Evolutionary conservation across 1,140 invertebrate species (phyloP), one percentile per base, ranked within the genome.

Genomic region (Pygmarrhopalites habei): DNA sequence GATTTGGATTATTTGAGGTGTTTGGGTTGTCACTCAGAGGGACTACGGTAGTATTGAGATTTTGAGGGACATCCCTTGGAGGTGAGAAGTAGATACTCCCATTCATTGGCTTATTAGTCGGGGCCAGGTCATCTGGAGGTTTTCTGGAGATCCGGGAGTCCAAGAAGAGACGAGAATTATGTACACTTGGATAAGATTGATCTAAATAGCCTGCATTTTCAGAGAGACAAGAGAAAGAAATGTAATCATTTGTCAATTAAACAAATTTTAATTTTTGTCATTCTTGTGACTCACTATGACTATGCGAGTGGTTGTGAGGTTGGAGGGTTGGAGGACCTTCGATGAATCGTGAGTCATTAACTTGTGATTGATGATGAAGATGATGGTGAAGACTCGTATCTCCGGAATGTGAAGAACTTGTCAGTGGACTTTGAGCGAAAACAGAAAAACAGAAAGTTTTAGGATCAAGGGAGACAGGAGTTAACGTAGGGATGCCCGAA

Each of bases 291-390:
- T 61, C 66, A 69, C 68, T 69, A 44, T 60, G 66, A 64, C 41
- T 57, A 61, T 68, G 66, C 53, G 66, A 61, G 29, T 65, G 60
- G 29, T 52, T 47, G 46, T 68, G 57, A 14, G 43, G 25, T 14
- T 58, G 44, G 65, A 66, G 17, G 65, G 65, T 49, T 70, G 65
- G 17, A 70, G 63, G 58, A 60, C 67, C 32, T 60, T 41, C 5
- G 69, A 67, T 3, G 69, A 66, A 47, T 70, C 68, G 67, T 3
- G 69, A 66, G 52, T 70, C 68, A 23, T 61, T 57, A 17, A 65
- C 58, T 29, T 62, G 62, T 30, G n/a, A n/a, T n/a, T 61, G 59
- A 44, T 44, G 52, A 35, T 47, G 58, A 35, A 65, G 68, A 35
- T 58, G 58, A 26, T 62, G 67, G 61, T 58, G 67, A 26, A 64